These are phyloP conservation scores for Calidris pugnax DNA, from an alignment of 2,113 vertebrate genomes.

Conservation along the genomic window DNA sequence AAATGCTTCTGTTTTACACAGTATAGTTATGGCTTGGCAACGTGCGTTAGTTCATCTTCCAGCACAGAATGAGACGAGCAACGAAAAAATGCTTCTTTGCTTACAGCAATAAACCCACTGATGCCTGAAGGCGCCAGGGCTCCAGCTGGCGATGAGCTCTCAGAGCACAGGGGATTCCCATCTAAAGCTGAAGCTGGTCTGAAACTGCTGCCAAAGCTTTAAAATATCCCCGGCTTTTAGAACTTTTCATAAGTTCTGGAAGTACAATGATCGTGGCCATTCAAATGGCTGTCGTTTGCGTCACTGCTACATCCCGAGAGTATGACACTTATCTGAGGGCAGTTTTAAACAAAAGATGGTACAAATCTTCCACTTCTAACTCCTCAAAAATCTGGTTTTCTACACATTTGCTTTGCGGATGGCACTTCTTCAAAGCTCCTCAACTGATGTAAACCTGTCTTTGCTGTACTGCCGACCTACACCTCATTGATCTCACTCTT, in stretches of 20 bases:
- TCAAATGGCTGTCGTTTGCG: background rate
- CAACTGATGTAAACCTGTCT: background rate
- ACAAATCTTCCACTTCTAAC: background rate
- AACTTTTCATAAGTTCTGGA: background rate
- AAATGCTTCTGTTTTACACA: background rate
- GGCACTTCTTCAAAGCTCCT: background rate
- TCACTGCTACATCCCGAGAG: background rate
- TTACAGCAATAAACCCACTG: background rate
- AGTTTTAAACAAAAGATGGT: background rate
- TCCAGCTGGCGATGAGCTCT: background rate
- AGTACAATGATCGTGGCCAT: background rate
- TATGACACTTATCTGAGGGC: background rate
- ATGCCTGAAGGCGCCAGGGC: background rate
- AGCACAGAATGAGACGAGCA: background rate
- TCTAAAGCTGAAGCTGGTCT: background rate
- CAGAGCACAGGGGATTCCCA: background rate
- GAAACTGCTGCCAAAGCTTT: background rate
- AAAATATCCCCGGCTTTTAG: background rate
- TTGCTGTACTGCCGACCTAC: background rate
- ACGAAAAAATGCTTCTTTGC: background rate
- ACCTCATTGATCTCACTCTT: background rate
- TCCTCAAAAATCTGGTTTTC: background rate
- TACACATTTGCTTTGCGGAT: background rate
- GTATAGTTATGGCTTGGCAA: background rate
- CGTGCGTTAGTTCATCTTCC: fast-evolving